Percentiles rank a stretch among this genome's conserved stretches.
phyloP scores from a whole-genome alignment of 2,888 invertebrate genomes.

The Conomelus anceps region DNA sequence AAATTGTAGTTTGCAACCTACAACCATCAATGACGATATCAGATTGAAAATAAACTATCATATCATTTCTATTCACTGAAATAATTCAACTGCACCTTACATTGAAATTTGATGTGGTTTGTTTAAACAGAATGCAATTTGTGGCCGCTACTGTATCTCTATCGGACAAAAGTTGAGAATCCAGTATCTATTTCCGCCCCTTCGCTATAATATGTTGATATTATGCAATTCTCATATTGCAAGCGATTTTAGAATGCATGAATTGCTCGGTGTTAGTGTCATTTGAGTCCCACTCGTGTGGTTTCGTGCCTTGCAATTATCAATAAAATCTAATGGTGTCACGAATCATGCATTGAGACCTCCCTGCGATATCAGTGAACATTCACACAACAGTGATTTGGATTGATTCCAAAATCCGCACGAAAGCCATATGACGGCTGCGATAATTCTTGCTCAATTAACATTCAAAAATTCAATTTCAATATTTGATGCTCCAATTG shows the following conservation, averaged over 20 bases:
- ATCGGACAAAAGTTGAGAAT: constrained; percentile 9
- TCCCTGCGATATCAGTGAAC: neutral
- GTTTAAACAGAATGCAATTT: no score
- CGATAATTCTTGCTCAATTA: neutral
- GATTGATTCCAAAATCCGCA: neutral
- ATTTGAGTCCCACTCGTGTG: neutral
- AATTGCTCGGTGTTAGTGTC: neutral
- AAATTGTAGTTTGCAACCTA: no score
- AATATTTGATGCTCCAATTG: neutral
- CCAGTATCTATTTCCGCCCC: neutral
- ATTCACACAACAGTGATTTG: neutral
- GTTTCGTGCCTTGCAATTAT: neutral
- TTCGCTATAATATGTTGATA: neutral
- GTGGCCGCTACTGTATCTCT: constrained; percentile 1
- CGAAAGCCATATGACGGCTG: neutral
- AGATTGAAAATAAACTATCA: no score
- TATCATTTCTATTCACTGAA: no score
- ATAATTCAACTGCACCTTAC: no score
- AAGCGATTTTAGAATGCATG: neutral
- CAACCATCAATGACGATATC: no score
- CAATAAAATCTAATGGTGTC: neutral
- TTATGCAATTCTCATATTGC: neutral
- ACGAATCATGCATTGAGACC: neutral
- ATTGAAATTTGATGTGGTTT: no score
- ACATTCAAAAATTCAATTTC: neutral